Base-by-base conservation (phyloP, 2,113 vertebrate genomes). In the Hipposideros armiger region DNA sequence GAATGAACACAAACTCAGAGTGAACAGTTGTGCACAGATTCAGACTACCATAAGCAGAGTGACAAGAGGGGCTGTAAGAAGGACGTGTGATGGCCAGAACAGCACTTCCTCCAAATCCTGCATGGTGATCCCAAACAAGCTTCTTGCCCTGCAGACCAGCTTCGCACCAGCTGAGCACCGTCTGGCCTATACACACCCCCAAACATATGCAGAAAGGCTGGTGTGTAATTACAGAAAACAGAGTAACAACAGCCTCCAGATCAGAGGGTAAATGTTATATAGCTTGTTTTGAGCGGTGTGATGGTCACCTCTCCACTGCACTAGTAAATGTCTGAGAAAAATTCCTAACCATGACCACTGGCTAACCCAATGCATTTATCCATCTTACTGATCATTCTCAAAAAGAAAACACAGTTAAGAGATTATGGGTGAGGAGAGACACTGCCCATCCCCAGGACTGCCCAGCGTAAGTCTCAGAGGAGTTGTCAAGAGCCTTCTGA, bases 401-500 rank as follows among this genome's bases (percentile, higher is more conserved):
- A 92, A 88, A 86, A 50, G 32, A 82, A 50, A 66, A 74, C 15
- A 82, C 1, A 8, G 15, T 89, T 36, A 80, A 69, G 11, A 78
- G 78, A 93, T 6, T 20, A 22, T 16, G 26, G 20, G 67, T 84
- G 16, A 95, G 30, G 28, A 89, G 10, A 80, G 42, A 47, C 14
- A 95, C 1, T 87, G 30, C 20, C 28, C 26, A 74, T 47, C 17
- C 54, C 17, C 72, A 40, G 22, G 52, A 36, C 32, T 47, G 40
- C 69, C 86, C 80, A 70, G 64, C 32, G 60, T 47, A 82, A 83
- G 32, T 92, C 45, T 88, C n/a, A 40, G 5, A 95, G 70, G 40
- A 91, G 22, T 28, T 17, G 20, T 80, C 32, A 85, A 77, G 7
- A 76, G n/a, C 80, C 78, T 96, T 92, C 81, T 95, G 66, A 89